These are phyloP conservation scores for Acinonyx jubatus DNA, from an alignment of 2,113 vertebrate species.

Conservation along the genomic window DNA sequence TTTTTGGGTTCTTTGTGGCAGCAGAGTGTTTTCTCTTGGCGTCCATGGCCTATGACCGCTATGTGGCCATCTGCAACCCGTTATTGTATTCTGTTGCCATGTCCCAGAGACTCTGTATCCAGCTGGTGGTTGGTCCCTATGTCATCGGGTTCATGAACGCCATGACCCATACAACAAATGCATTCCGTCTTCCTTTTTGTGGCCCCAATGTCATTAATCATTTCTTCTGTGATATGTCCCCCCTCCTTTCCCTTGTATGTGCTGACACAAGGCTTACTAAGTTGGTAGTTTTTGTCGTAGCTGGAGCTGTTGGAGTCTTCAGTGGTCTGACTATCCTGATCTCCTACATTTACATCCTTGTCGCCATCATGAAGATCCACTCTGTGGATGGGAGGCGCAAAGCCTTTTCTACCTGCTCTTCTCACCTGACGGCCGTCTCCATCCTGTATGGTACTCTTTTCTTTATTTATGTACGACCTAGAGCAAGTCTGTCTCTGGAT, in stretches of 20 bases:
- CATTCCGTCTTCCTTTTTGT: slow-evolving; percentile 58
- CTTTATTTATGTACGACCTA: slow-evolving; percentile 67
- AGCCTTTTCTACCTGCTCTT: slow-evolving; percentile 62
- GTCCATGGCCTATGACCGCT: slow-evolving; percentile 45
- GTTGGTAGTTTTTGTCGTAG: slow-evolving; percentile 46
- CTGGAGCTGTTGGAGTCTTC: slow-evolving; percentile 4
- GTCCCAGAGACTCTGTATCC: slow-evolving; percentile 51
- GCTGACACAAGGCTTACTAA: slow-evolving; percentile 37
- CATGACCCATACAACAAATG: slow-evolving; percentile 30
- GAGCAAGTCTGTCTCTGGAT: slow-evolving; percentile 24
- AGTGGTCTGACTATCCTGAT: slow-evolving; percentile 36
- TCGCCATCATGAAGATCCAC: slow-evolving; percentile 47
- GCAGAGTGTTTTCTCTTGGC: slow-evolving; percentile 52
- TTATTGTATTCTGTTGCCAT: slow-evolving; percentile 45
- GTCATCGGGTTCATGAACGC: slow-evolving; percentile 38
- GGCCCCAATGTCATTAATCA: not conserved
- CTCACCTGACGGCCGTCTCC: slow-evolving; percentile 41
- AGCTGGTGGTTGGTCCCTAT: slow-evolving; percentile 43
- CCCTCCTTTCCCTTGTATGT: slow-evolving; percentile 61
- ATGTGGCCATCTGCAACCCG: slow-evolving; percentile 62
- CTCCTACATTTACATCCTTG: slow-evolving; percentile 54
- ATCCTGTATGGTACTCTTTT: slow-evolving; percentile 68
- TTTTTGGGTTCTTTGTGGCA: slow-evolving; percentile 53
- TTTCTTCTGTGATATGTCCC: slow-evolving; percentile 57
- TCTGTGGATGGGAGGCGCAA: slow-evolving; percentile 16